These are phyloP conservation scores for Microctenopoma steveboyesi DNA, from an alignment of 2,797 vertebrate species.

Conservation along the genomic window DNA sequence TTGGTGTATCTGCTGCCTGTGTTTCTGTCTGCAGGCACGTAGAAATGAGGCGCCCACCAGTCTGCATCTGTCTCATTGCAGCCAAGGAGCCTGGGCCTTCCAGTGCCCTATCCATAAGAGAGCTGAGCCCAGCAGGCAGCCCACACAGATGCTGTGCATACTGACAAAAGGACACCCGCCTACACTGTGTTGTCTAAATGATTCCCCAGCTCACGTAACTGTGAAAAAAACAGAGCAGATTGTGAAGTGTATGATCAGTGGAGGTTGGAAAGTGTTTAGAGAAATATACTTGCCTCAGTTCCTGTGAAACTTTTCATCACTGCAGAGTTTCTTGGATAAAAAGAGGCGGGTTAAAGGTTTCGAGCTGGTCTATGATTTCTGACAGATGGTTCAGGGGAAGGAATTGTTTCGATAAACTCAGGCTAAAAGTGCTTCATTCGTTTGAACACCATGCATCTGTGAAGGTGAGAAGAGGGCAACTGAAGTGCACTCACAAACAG, in stretches of 20 bases:
- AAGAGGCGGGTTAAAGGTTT: slow-evolving; percentile 50
- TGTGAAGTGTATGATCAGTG: slow-evolving; percentile 73
- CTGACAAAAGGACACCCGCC: slow-evolving; percentile 83
- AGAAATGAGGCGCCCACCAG: slow-evolving; percentile 78
- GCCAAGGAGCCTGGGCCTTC: slow-evolving; percentile 69
- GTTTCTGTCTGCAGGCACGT: slow-evolving; percentile 72
- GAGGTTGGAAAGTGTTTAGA: slow-evolving; percentile 69
- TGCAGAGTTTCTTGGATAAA: slow-evolving; percentile 41
- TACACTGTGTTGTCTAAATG: slow-evolving; percentile 79
- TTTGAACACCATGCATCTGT: slow-evolving; percentile 42
- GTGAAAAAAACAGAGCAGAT: slow-evolving; percentile 69
- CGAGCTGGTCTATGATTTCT: slow-evolving; percentile 54
- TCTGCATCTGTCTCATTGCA: slow-evolving; percentile 83
- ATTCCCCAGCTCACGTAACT: slow-evolving; percentile 80
- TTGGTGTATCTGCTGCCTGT: slow-evolving; percentile 47
- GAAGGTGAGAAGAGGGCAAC: slow-evolving; percentile 60
- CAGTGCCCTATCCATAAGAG: slow-evolving; percentile 76
- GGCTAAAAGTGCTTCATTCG: slow-evolving; percentile 38
- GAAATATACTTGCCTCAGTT: slow-evolving; percentile 71
- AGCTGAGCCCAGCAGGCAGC: slow-evolving; percentile 76
- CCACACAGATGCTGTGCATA: slow-evolving; percentile 78
- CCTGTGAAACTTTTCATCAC: slow-evolving; percentile 71
- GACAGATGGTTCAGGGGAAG: slow-evolving; percentile 48
- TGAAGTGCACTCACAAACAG: slow-evolving; percentile 48
- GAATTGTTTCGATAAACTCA: slow-evolving; percentile 63